phyloP scores from a whole-genome alignment of 2,113 vertebrate genomes.

The Solenodon paradoxus region DNA sequence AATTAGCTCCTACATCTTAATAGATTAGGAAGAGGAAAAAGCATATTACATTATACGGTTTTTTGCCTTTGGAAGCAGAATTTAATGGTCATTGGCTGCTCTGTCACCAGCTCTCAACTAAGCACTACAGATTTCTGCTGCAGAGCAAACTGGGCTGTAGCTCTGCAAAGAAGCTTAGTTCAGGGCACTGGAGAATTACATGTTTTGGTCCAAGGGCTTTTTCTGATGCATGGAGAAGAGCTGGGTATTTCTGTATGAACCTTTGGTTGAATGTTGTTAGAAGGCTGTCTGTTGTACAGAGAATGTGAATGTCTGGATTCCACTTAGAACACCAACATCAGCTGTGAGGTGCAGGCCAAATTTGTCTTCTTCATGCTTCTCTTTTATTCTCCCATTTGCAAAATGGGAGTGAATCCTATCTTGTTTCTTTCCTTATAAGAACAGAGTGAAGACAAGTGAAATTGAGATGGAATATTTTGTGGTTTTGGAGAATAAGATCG shows the following conservation, averaged over 20 bases:
- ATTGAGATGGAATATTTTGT: conserved; percentile 48
- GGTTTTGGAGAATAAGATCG: conserved; percentile 46
- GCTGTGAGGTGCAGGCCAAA: neutral
- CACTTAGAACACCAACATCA: neutral
- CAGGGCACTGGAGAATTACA: conserved; percentile 68
- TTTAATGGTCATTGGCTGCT: conserved; percentile 62
- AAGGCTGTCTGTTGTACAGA: conserved; percentile 2
- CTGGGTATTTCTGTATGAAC: conserved; percentile 41
- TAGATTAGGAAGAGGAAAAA: conserved; percentile 47
- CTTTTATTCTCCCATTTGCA: conserved; percentile 28
- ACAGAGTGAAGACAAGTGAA: neutral
- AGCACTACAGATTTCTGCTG: conserved; percentile 24
- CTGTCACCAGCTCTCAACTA: conserved; percentile 44
- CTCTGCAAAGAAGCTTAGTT: conserved; percentile 61
- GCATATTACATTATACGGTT: neutral
- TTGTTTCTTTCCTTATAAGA: neutral
- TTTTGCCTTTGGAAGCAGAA: conserved; percentile 54
- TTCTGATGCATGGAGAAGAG: conserved; percentile 66
- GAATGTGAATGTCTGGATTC: neutral
- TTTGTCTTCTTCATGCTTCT: neutral
- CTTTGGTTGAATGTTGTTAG: conserved; percentile 48
- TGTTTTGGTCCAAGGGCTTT: conserved; percentile 56
- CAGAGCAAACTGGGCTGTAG: conserved; percentile 7
- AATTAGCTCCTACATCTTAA: neutral
- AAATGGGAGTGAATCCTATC: conserved; percentile 33